Evolutionary conservation across 2,113 vertebrate genomes (phyloP), one percentile per base, ranked within the genome.

Genomic region (Rhineura floridana): DNA sequence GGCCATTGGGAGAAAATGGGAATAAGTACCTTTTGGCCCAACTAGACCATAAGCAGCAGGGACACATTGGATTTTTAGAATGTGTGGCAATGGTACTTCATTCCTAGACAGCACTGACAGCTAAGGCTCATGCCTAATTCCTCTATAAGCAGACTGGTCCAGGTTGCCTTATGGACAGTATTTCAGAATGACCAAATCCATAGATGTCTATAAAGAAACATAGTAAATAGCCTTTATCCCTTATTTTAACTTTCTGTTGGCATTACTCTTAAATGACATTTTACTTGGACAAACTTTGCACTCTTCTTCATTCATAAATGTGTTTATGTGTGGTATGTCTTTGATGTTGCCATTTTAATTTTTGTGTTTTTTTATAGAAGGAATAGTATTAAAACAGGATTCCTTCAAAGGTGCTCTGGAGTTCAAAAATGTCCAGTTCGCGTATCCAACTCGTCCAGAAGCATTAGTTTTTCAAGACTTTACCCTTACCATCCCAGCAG

Each of bases 401-500:
- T 93, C 94, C 77, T 97, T 99, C 89, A 98, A 94, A 92, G 99
- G 98, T 25, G 95, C 95, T 84, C 92, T 99, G 88, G 96, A 99
- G 93, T 99, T 99, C 94, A 93, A 87, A 44, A 86, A 97, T 0
- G 94, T 99, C 72, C 95, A 96, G 25, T 99, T 99, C 89, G 94
- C 97, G 23, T 99, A 99, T 93, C 99, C 99, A 0, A 97, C 98
- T 42, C 98, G 98, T 72, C 97, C 97, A 13, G 98, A 99, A 90
- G 91, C 96, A 23, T 92, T 96, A 0, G 94, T 99, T 88, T 99
- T 99, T 93, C 97, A 97, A 91, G 96, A 97, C 79, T 97, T 99
- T 87, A 98, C 95, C 92, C 97, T 99, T 76, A 94, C 94, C 69
- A 98, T 99, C 44, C 99, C 98, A 0, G 96, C 98, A 0, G 98